These are phyloP conservation scores for Pseudolycoriella hygida DNA, from an alignment of 2,888 invertebrate genomes.

Conservation along the genomic window DNA sequence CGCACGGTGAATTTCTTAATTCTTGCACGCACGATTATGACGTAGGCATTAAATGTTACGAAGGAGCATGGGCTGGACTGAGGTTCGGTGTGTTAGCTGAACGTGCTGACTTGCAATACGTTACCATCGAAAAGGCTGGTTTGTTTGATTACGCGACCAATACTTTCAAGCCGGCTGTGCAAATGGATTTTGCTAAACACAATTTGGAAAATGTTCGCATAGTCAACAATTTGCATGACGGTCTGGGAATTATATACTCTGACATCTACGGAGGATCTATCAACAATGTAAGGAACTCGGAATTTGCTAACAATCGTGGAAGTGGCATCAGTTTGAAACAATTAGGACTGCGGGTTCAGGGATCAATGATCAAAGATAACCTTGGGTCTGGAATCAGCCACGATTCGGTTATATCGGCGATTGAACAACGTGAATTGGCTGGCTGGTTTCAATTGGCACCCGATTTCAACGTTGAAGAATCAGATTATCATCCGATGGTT, in stretches of 20 bases:
- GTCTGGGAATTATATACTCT: slow-evolving; percentile 83
- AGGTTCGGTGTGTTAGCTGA: slow-evolving; percentile 78
- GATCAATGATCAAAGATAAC: slow-evolving; percentile 68
- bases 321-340: slow-evolving; percentile 84
- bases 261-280: slow-evolving; percentile 76
- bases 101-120: slow-evolving; percentile 68
- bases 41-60: slow-evolving; percentile 76
- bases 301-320: slow-evolving; percentile 67
- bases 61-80: slow-evolving; percentile 87
- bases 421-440: slow-evolving; percentile 77
- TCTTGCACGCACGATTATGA: slow-evolving; percentile 76
- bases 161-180: slow-evolving; percentile 72
- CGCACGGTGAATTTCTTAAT: slow-evolving; percentile 59
- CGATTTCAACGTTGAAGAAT: slow-evolving; percentile 46
- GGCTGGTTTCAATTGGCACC: slow-evolving; percentile 72
- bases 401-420: slow-evolving; percentile 67
- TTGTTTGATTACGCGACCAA: slow-evolving; percentile 83
- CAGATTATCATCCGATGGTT: slow-evolving; percentile 53
- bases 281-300: slow-evolving; percentile 66
- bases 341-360: slow-evolving; percentile 62
- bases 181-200: slow-evolving; percentile 71
- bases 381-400: slow-evolving; percentile 77
- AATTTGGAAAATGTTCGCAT: slow-evolving; percentile 67
- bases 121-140: slow-evolving; percentile 83
- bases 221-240: slow-evolving; percentile 77